These are phyloP conservation scores for Brachionichthys hirsutus DNA, from an alignment of 2,113 vertebrate genomes.

Conservation along the genomic window DNA sequence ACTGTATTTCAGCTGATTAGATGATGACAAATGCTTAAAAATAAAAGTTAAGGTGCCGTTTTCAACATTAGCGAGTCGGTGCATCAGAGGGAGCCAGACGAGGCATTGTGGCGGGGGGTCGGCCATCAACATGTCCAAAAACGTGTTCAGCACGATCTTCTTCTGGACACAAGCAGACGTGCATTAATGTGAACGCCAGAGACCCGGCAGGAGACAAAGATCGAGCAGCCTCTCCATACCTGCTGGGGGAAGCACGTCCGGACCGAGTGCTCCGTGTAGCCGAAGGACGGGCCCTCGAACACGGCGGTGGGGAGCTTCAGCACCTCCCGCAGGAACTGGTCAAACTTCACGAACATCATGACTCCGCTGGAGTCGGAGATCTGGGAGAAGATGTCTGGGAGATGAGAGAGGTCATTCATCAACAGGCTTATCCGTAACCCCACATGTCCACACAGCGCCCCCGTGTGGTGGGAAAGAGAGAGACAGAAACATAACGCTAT, in stretches of 20 bases:
- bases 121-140: conserved; percentile 94
- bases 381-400: conserved; percentile 93
- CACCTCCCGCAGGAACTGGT: conserved; percentile 91
- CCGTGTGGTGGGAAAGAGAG: conserved; percentile 44
- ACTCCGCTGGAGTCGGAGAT: conserved; percentile 91
- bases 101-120: conserved; percentile 98
- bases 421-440: neutral
- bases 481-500: too few relatives aligned
- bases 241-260: conserved; percentile 94
- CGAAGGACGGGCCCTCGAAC: conserved; percentile 96
- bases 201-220: neutral
- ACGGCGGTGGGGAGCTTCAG: conserved; percentile 94
- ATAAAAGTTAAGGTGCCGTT: conserved; percentile 78
- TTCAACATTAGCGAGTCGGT: conserved; percentile 96
- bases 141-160: conserved; percentile 93
- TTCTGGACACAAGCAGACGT: conserved; percentile 81
- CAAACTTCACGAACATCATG: conserved; percentile 91
- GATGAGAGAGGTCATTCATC: conserved; percentile 34
- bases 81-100: conserved; percentile 97
- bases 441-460: conserved; percentile 27
- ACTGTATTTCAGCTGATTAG: too few relatives aligned
- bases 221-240: conserved; percentile 67
- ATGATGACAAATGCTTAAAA: neutral
- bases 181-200: neutral
- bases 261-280: conserved; percentile 91